These are phyloP conservation scores for Drosophila sucinea DNA, from an alignment of 1,140 invertebrate genomes.

Conservation along the genomic window DNA sequence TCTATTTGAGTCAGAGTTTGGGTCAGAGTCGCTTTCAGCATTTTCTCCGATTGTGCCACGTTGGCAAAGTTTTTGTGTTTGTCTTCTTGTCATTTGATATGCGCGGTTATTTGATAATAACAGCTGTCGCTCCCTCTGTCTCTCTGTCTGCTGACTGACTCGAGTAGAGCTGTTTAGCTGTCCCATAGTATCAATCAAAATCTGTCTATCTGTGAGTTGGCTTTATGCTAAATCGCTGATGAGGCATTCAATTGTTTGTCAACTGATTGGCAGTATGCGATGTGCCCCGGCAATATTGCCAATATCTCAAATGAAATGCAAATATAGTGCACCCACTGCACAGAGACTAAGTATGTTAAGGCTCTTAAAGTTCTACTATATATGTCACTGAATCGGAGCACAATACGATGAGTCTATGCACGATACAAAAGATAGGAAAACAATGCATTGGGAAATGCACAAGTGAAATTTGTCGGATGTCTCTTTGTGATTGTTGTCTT, in stretches of 20 bases:
- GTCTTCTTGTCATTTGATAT: conserved; percentile 72
- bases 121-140: conserved; percentile 45
- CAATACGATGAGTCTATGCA: too few relatives aligned
- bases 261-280: conserved; percentile 53
- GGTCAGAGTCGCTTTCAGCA: conserved; percentile 41
- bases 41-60: conserved; percentile 46
- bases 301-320: not conserved
- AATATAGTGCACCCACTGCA: not conserved
- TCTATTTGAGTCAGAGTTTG: conserved; percentile 59
- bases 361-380: not conserved
- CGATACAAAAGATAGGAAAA: not conserved
- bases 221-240: conserved; percentile 44
- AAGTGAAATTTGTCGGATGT: too few relatives aligned
- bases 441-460: too few relatives aligned
- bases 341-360: not conserved
- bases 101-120: conserved; percentile 79
- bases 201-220: conserved; percentile 1
- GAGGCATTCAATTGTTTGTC: conserved; percentile 66
- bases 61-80: conserved; percentile 61
- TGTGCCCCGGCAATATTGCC: too few relatives aligned
- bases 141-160: not conserved
- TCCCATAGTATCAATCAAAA: conserved; percentile 63
- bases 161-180: conserved; percentile 24
- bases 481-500: too few relatives aligned
- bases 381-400: not conserved